phyloP scores from a whole-genome alignment of 2,888 invertebrate genomes.

The Drosophila birchii region DNA sequence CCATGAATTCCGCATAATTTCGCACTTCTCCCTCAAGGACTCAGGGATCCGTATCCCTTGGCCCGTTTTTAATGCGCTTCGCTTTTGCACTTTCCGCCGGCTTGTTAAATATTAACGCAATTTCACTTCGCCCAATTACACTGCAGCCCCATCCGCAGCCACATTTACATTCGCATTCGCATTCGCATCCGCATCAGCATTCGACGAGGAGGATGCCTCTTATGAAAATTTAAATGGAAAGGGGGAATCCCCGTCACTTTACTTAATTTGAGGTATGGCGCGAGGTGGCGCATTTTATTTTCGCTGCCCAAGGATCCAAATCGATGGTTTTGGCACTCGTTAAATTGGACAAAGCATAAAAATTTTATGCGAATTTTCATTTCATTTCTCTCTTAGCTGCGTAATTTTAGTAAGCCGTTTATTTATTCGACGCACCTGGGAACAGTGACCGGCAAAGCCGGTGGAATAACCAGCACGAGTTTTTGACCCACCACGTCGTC shows the following conservation, averaged over 20 bases:
- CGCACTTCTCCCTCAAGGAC: conserved; percentile 36
- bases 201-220: conserved; percentile 37
- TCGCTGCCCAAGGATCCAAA: conserved; percentile 43
- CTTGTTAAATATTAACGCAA: conserved; percentile 80
- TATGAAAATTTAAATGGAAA: conserved; percentile 67
- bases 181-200: conserved; percentile 20
- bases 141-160: conserved; percentile 55
- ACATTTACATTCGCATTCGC: conserved; percentile 17
- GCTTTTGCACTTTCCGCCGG: conserved; percentile 60
- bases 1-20: conserved; percentile 57
- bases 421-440: conserved; percentile 60
- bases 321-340: conserved; percentile 66
- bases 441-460: conserved; percentile 42
- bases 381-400: conserved; percentile 47
- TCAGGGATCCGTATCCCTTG: conserved; percentile 19
- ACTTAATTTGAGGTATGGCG: conserved; percentile 52
- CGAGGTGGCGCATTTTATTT: conserved; percentile 44
- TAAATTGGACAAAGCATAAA: conserved; percentile 69
- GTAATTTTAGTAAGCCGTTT: conserved; percentile 59
- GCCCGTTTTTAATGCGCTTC: conserved; percentile 48
- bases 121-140: conserved; percentile 77
- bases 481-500: conserved; percentile 34
- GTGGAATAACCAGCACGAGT: conserved; percentile 23
- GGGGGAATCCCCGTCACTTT: conserved; percentile 36
- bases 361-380: conserved; percentile 69